A percentile compares a stretch with the other conserved stretches of the same genome.
Evolutionary conservation across 2,113 vertebrate species (phyloP).

Genomic region (Castor canadensis): DNA sequence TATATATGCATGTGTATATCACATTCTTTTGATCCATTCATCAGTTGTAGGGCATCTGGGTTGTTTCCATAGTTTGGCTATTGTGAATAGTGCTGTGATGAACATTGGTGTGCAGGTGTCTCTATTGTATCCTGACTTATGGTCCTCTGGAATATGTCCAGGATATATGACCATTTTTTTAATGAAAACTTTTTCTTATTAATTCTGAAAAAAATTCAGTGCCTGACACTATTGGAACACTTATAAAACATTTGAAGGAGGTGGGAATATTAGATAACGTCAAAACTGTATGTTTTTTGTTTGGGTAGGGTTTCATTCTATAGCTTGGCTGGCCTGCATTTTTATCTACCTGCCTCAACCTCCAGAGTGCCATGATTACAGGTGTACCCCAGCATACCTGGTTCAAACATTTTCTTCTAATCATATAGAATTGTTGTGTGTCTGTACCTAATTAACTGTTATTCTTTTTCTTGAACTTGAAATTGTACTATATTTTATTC

Average conservation of each 20-base stretch:
- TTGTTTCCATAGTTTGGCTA: no score
- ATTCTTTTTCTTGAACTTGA: background rate
- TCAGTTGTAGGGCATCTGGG: no score
- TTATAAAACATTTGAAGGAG: background rate
- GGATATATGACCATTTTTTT: no score
- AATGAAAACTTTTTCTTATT: no score
- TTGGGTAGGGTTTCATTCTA: background rate
- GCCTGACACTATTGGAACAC: background rate
- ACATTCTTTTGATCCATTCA: no score
- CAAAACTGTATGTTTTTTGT: background rate
- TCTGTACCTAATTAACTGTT: background rate
- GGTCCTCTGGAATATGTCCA: no score
- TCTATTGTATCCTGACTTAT: no score
- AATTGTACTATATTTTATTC: background rate
- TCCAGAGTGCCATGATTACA: background rate
- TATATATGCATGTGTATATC: no score
- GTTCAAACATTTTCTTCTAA: background rate
- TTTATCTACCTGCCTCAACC: no score
- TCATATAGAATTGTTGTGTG: background rate
- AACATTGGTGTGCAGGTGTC: no score
- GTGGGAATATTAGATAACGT: background rate
- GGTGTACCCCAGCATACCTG: background rate
- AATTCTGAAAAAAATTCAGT: conserved; percentile 53
- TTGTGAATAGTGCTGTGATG: no score
- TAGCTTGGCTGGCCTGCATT: background rate